Evolutionary conservation across 2,888 invertebrate species (phyloP), one percentile per base, ranked within the genome.

Genomic region (Standfussiana lucernea): DNA sequence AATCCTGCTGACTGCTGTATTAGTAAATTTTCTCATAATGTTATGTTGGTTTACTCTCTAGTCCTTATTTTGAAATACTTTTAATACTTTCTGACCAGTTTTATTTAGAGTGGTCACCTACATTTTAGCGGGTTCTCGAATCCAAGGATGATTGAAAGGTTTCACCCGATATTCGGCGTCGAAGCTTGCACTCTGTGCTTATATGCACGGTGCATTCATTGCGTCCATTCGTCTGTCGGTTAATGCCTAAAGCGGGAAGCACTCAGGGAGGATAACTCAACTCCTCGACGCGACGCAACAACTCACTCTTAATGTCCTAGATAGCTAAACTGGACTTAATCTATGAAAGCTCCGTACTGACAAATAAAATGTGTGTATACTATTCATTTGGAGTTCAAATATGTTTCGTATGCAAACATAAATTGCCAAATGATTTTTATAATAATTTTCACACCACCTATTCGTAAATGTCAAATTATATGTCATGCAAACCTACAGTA

Each of bases 261-360:
- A n/a, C 37, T 47, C 53, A 13, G 62, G 21, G 64, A 68, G 53
- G 72, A 50, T 64, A 56, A 35, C 66, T 69, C 28, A 28, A 45
- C 61, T 64, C 35, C 67, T 68, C 35, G 45, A n/a, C 7, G 67
- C 37, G 40, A 37, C 5, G 67, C 69, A 71, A 80, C 76, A 80
- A 84, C 66, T 73, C 76, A 76, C 76, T 45, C 45, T 32, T 80
- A 80, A 80, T 80, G 76, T 73, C 59, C n/a, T n/a, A 77, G 82
- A 68, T 85, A 85, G 56, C 56, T 35, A 56, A 50, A 70, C 72
- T 62, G 59, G 62, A 73, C 66, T 42, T 71, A 67, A 77, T 77
- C 77, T 77, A 71, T 73, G 67, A 47, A 50, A 28, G 18, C 32
- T n/a, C 24, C 8, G 40, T 47, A 61, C 53, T 53, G 56, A 72